Percentiles rank a stretch among this genome's conserved stretches.
phyloP scores from a whole-genome alignment of 2,888 invertebrate genomes.

The Encarsia formosa region DNA sequence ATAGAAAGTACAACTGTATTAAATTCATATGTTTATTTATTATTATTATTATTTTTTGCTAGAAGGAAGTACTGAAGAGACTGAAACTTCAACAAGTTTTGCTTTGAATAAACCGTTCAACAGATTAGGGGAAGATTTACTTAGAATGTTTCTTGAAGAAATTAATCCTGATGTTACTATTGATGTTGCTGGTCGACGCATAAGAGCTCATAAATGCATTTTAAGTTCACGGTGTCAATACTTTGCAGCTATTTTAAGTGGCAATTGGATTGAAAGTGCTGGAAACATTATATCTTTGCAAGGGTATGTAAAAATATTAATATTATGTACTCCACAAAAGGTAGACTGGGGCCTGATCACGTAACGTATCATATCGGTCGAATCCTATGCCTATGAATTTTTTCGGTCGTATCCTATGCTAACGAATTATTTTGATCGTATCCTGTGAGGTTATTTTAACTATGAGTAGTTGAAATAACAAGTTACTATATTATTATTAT shows the following conservation, averaged over 20 bases:
- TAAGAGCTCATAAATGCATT: slow-evolving; percentile 89
- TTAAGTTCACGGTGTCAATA: slow-evolving; percentile 88
- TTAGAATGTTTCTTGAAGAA: slow-evolving; percentile 88
- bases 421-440: too few relatives aligned
- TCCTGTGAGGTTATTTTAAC: too few relatives aligned
- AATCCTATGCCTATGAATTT: not conserved
- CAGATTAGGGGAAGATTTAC: slow-evolving; percentile 76
- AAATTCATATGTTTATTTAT: too few relatives aligned
- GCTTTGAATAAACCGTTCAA: slow-evolving; percentile 46
- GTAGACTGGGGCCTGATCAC: too few relatives aligned
- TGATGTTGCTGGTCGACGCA: slow-evolving; percentile 75
- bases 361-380: too few relatives aligned
- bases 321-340: too few relatives aligned
- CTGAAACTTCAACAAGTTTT: slow-evolving; percentile 51
- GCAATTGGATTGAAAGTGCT: slow-evolving; percentile 76
- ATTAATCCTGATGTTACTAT: slow-evolving; percentile 84
- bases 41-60: too few relatives aligned
- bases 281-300: slow-evolving; percentile 81
- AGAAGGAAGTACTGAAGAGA: slow-evolving; percentile 51
- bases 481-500: too few relatives aligned
- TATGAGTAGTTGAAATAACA: too few relatives aligned
- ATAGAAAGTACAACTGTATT: too few relatives aligned
- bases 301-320: slow-evolving; percentile 59
- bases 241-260: slow-evolving; percentile 86
- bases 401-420: too few relatives aligned